Base-by-base conservation (phyloP, 2,113 vertebrate species). In the Macheiramphus alcinus region DNA sequence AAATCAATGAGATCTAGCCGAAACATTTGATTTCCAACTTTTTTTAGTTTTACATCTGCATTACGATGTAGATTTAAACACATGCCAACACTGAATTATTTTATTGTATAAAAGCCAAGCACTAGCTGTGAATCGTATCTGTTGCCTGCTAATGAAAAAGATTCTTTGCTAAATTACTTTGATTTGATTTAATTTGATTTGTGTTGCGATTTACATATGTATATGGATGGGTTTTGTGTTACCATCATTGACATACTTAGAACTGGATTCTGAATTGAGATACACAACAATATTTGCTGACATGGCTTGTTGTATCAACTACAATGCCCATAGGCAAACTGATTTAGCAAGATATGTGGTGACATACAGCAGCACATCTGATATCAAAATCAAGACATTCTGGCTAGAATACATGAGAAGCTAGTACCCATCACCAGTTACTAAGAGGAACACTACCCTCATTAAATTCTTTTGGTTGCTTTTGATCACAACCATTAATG, bases 341-440 rank as follows among this genome's bases (percentile, higher is more conserved):
- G 70, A 94, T 92, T 85, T 94, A 91, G 83, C 76, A 97, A 97
- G 93, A 45, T 58, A 32, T 6, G 2, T 94, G 90, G 80, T 91
- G 87, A 90, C 92, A 48, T 61, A 62, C 42, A 34, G 36, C 34
- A 89, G 38, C 40, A 29, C 56, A 66, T 73, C 66, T 93, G 50
- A 32, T 92, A 62, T 8, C 58, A 87, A 96, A 95, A 90, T 90
- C 27, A 48, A 73, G 86, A 50, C 55, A 9, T 82, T 73, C 47
- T 80, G 50, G n/a, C 70, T 93, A 40, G 42, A 92, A 67, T 27
- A 48, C 48, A 8, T 38, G 76, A 89, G 65, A 81, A 85, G 26
- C 34, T 78, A 32, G 53, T 45, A 55, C 42, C 74, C 78, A 50
- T 80, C 34, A 25, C 74, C 25, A 43, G 4, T 66, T 73, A n/a